Percentiles rank a stretch among this genome's conserved stretches.
phyloP scores from a whole-genome alignment of 2,797 vertebrate species.

The Neomorphus geoffroyi region DNA sequence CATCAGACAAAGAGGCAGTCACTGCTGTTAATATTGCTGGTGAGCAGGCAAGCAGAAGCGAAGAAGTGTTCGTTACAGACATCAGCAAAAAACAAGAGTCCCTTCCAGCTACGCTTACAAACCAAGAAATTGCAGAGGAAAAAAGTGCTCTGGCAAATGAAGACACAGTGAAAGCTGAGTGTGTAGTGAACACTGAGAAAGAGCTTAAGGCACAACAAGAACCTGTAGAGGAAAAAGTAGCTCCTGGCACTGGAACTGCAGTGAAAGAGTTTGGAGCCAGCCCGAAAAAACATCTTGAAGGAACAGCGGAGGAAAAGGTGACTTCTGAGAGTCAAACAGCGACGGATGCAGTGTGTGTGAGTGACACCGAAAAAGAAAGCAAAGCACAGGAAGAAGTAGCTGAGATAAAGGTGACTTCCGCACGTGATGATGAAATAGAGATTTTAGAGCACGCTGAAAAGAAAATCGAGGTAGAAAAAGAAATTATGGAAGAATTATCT shows the following conservation, averaged over 20 bases:
- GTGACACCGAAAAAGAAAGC: not conserved
- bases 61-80: not conserved
- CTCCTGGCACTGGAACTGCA: not conserved
- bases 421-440: not conserved
- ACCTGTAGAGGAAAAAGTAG: not conserved
- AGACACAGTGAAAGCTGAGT: not conserved
- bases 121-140: conserved; percentile 36
- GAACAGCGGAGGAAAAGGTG: not conserved
- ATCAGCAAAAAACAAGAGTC: not conserved
- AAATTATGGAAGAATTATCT: not conserved
- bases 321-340: not conserved
- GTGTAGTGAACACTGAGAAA: not conserved
- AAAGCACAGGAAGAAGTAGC: conserved; percentile 30
- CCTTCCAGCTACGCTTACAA: not conserved
- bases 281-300: not conserved
- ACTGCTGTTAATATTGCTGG: not conserved
- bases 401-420: not conserved
- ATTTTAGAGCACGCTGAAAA: not conserved
- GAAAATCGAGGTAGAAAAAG: not conserved
- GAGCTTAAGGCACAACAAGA: not conserved
- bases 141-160: not conserved
- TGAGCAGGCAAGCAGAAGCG: not conserved
- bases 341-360: fast-evolving
- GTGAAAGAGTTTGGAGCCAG: not conserved
- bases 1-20: not conserved